These are phyloP conservation scores for Carapus acus DNA, from an alignment of 2,797 vertebrate species.

Conservation along the genomic window DNA sequence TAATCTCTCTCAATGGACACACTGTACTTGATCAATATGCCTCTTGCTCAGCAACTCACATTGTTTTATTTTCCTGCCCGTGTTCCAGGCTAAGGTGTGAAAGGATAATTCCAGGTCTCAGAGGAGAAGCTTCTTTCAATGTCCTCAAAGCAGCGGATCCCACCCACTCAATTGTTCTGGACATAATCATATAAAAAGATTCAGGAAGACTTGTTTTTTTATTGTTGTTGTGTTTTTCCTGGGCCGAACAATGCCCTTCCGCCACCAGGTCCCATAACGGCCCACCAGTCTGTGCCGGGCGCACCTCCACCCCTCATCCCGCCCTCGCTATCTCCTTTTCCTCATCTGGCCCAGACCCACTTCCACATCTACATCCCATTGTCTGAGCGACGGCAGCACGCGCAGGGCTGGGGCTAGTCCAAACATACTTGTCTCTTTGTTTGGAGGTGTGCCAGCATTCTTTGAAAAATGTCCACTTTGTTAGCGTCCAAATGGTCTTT, in stretches of 20 bases:
- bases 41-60: constrained; percentile 68
- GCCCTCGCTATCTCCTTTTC: constrained; percentile 73
- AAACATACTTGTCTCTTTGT: constrained; percentile 71
- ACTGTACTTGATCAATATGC: constrained; percentile 71
- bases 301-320: constrained; percentile 71
- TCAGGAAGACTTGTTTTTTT: constrained; percentile 74
- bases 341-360: constrained; percentile 74
- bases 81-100: constrained; percentile 75
- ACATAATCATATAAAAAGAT: constrained; percentile 78
- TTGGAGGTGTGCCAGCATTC: constrained; percentile 68
- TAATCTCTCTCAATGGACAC: constrained; percentile 72
- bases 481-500: constrained; percentile 62
- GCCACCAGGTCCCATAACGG: constrained; percentile 74
- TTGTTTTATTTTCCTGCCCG: constrained; percentile 74
- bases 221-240: constrained; percentile 81
- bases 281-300: constrained; percentile 63
- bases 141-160: constrained; percentile 72
- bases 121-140: constrained; percentile 72
- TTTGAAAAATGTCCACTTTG: constrained; percentile 61
- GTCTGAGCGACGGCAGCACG: constrained; percentile 74
- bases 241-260: constrained; percentile 77
- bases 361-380: constrained; percentile 76
- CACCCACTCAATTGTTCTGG: constrained; percentile 74
- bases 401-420: constrained; percentile 69
- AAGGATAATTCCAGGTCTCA: constrained; percentile 73